Evolutionary conservation across 2,113 vertebrate species (phyloP).

Genomic region (Dissostichus mawsoni): DNA sequence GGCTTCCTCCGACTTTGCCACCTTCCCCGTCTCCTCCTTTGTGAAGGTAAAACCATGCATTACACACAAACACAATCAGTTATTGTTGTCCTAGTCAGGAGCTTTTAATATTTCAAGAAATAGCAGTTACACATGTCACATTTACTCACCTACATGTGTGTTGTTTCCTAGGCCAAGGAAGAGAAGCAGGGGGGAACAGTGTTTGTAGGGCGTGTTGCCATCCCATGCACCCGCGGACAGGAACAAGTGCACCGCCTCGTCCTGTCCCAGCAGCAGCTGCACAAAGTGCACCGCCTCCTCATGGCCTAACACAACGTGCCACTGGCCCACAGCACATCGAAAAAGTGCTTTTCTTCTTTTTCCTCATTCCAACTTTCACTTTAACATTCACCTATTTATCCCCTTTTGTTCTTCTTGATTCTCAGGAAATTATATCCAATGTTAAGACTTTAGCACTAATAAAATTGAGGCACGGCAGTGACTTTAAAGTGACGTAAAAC

Average conservation of each 20-base stretch:
- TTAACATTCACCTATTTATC: conserved; percentile 25
- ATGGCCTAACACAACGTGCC: conserved; percentile 66
- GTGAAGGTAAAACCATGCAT: conserved; percentile 85
- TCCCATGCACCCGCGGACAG: conserved; percentile 88
- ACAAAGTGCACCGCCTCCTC: conserved; percentile 87
- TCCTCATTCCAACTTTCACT: conserved; percentile 14
- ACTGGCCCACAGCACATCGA: background rate
- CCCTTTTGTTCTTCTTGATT: conserved; percentile 32
- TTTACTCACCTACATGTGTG: fast-evolving
- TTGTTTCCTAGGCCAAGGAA: conserved; percentile 85
- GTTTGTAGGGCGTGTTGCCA: conserved; percentile 87
- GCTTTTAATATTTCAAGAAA: background rate
- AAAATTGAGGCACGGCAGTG: background rate
- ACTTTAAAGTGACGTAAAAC: background rate
- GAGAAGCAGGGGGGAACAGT: conserved; percentile 85
- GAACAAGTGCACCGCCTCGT: conserved; percentile 89
- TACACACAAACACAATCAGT: background rate
- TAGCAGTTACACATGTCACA: background rate
- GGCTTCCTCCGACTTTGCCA: conserved; percentile 88
- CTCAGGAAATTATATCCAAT: conserved; percentile 58
- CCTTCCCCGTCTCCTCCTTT: conserved; percentile 90
- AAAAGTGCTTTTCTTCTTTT: background rate
- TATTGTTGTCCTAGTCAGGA: background rate
- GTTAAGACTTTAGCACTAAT: conserved; percentile 45
- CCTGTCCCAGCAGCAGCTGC: conserved; percentile 89